Percentiles rank a stretch among this genome's conserved stretches.
These are phyloP conservation scores for Ciconia maguari DNA, from an alignment of 2,113 vertebrate species.

Conservation along the genomic window DNA sequence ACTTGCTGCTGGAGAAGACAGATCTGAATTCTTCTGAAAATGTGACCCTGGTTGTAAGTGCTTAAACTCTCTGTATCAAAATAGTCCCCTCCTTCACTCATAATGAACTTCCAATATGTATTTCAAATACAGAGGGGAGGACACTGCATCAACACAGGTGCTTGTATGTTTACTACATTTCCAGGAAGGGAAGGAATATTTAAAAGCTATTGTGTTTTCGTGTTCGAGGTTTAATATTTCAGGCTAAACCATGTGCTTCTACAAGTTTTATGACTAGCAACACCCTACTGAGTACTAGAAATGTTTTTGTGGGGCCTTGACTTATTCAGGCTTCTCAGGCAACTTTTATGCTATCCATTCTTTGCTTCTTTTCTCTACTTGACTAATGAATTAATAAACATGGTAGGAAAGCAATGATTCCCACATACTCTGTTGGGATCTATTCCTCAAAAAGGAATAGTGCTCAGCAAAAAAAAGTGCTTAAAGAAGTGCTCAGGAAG, in stretches of 20 bases:
- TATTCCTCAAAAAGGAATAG: background rate
- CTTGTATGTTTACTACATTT: background rate
- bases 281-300: background rate
- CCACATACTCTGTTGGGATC: background rate
- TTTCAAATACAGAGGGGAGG: background rate
- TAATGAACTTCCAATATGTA: background rate
- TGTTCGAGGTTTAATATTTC: background rate
- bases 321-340: background rate
- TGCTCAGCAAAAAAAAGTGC: background rate
- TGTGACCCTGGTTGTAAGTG: rapidly evolving
- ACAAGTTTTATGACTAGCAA: background rate
- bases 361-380: background rate
- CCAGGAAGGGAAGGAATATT: background rate
- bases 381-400: background rate
- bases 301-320: background rate
- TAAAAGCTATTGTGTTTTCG: background rate
- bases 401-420: background rate
- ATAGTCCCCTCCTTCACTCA: background rate
- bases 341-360: background rate
- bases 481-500: background rate
- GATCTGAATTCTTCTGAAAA: background rate
- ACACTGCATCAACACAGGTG: background rate
- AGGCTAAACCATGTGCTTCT: background rate
- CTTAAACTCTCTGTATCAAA: background rate
- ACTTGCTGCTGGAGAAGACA: background rate